Conservation (phyloP, 2,113 vertebrate species). For the Apeltes quadracus region DNA sequence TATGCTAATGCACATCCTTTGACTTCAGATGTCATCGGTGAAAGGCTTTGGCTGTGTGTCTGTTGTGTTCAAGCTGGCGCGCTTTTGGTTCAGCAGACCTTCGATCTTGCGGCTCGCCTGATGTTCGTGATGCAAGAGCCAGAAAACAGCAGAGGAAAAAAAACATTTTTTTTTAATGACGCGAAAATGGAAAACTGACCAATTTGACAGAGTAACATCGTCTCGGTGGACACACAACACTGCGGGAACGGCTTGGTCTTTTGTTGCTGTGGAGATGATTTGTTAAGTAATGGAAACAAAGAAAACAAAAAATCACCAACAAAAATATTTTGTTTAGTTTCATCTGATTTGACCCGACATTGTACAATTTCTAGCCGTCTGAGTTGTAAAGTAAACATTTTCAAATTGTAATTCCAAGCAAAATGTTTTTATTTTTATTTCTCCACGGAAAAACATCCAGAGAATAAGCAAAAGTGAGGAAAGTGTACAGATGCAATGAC, state of each 20-base stretch:
- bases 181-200: neutral
- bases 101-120: neutral
- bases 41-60: neutral
- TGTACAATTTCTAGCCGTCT: neutral
- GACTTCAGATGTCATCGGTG: conserved; percentile 28
- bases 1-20: conserved; percentile 58
- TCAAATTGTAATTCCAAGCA: too few relatives aligned
- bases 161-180: neutral
- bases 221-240: neutral
- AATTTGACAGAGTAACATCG: neutral
- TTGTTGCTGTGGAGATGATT: neutral
- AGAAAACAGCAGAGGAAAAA: neutral
- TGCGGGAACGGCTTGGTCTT: neutral
- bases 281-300: neutral
- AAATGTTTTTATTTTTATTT: neutral
- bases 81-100: neutral
- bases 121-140: neutral
- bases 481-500: neutral
- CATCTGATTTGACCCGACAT: neutral
- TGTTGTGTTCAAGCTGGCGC: neutral
- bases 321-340: neutral
- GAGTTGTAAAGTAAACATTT: neutral
- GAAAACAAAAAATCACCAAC: too few relatives aligned
- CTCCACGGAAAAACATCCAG: neutral
- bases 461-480: neutral